Percentiles rank a stretch among this genome's conserved stretches.
phyloP scores from a whole-genome alignment of 64 coral and sea anemone genomes.

The Stylophora pistillata region DNA sequence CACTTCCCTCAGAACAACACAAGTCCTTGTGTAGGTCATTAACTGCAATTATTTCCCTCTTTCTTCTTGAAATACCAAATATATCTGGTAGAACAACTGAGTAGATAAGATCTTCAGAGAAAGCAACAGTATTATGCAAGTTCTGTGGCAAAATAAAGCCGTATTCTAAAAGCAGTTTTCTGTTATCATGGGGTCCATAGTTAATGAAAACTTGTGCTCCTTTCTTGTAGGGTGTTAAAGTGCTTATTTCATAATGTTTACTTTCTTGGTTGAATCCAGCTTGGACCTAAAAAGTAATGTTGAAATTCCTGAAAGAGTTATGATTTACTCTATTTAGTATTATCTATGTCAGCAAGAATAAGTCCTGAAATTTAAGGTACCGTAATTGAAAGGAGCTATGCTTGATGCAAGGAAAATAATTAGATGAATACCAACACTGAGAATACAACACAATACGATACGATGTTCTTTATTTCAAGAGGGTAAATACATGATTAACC shows the following conservation, averaged over 20 bases:
- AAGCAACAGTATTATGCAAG: conserved; percentile 52
- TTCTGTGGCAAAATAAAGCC: conserved; percentile 92
- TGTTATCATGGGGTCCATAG: conserved; percentile 94
- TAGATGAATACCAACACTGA: too few species aligned
- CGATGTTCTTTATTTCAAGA: too few species aligned
- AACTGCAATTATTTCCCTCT: conserved; percentile 46
- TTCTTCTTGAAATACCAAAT: conserved; percentile 20
- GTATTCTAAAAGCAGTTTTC: conserved; percentile 87
- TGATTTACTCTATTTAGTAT: too few species aligned
- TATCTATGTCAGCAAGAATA: neutral
- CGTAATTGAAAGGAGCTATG: too few species aligned
- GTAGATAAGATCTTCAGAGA: conserved; percentile 35
- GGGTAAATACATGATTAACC: too few species aligned
- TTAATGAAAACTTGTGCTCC: conserved; percentile 90
- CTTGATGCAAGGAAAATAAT: too few species aligned
- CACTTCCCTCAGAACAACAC: conserved; percentile 44
- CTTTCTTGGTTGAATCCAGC: conserved; percentile 56
- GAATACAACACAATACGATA: too few species aligned
- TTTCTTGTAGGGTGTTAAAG: conserved; percentile 61
- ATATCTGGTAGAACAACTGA: conserved; percentile 26
- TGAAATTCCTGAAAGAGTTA: neutral
- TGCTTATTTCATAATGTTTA: conserved; percentile 70
- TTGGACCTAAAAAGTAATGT: conserved; percentile 32
- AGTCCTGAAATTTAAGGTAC: too few species aligned
- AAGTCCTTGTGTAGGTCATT: conserved; percentile 71